A percentile compares a stretch with the other conserved stretches of the same genome.
phyloP scores from a whole-genome alignment of 2,113 vertebrate species.

The Xiphophorus couchianus region DNA sequence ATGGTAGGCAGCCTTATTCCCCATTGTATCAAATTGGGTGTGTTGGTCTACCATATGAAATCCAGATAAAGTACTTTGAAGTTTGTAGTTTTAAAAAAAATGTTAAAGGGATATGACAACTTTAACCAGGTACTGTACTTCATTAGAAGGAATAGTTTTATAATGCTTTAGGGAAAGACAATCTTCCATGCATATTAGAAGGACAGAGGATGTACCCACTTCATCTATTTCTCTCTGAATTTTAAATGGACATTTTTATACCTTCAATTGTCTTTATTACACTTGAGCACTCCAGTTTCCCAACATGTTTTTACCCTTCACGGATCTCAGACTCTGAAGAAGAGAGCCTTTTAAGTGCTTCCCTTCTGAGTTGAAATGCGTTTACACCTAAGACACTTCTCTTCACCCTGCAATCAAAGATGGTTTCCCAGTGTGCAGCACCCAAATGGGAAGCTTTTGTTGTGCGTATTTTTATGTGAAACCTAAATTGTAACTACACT shows the following conservation, averaged over 20 bases:
- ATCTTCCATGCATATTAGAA: constrained; percentile 1
- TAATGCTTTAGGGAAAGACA: background rate
- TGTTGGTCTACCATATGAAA: no score
- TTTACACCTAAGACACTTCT: constrained; percentile 51
- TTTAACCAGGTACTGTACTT: no score
- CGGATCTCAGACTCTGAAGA: constrained; percentile 43
- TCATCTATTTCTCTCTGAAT: constrained; percentile 22
- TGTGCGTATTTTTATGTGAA: background rate
- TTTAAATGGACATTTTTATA: constrained; percentile 43
- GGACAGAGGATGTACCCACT: background rate
- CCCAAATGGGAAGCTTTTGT: constrained; percentile 24
- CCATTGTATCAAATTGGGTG: no score
- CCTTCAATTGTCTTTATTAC: constrained; percentile 62
- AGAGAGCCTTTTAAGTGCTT: constrained; percentile 59
- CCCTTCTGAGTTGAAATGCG: constrained; percentile 49
- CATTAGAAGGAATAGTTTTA: no score
- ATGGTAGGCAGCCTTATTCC: no score
- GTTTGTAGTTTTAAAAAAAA: no score
- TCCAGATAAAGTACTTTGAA: no score
- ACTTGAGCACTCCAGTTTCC: constrained; percentile 56
- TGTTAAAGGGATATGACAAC: no score
- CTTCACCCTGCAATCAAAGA: constrained; percentile 51
- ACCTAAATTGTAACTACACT: constrained; percentile 8
- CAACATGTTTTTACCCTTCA: constrained; percentile 66
- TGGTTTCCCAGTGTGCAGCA: constrained; percentile 29